A percentile compares a stretch with the other conserved stretches of the same genome.
Evolutionary conservation across 2,113 vertebrate species (phyloP).

Genomic region (Piaya cayana): DNA sequence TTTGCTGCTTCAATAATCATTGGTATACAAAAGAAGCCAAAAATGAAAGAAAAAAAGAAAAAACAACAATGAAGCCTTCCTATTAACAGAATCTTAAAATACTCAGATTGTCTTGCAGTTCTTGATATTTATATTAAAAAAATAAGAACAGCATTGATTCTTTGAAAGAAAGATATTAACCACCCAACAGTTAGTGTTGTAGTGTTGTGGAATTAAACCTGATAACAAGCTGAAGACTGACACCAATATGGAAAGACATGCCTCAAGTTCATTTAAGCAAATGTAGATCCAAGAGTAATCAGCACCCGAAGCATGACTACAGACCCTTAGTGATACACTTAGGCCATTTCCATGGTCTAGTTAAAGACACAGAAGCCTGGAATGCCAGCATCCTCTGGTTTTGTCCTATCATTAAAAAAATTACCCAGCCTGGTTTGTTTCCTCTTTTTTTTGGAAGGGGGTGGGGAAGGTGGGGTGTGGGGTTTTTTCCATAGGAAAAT

Average conservation of each 20-base stretch:
- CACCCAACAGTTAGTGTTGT: not conserved
- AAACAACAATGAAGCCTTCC: not conserved
- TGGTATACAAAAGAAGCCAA: not conserved
- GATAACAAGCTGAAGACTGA: not conserved
- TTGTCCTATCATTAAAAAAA: not conserved
- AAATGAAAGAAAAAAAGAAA: not conserved
- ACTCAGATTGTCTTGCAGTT: not conserved
- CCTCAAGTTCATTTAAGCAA: not conserved
- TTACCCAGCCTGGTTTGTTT: accelerated
- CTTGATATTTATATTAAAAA: not conserved
- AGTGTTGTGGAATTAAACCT: not conserved
- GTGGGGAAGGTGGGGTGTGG: no score
- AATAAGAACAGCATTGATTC: not conserved
- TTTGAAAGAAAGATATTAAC: not conserved
- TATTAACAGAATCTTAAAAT: not conserved
- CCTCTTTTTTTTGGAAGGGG: not conserved
- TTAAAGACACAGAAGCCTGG: not conserved
- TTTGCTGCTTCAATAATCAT: not conserved
- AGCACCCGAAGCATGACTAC: not conserved
- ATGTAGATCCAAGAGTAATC: not conserved
- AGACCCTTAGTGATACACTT: not conserved
- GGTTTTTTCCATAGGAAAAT: not conserved
- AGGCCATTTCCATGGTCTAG: not conserved
- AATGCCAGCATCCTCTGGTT: not conserved
- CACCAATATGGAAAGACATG: not conserved